Percentiles rank a stretch among this genome's conserved stretches.
phyloP scores from a whole-genome alignment of 2,113 vertebrate species.

The Todiramphus chloris region DNA sequence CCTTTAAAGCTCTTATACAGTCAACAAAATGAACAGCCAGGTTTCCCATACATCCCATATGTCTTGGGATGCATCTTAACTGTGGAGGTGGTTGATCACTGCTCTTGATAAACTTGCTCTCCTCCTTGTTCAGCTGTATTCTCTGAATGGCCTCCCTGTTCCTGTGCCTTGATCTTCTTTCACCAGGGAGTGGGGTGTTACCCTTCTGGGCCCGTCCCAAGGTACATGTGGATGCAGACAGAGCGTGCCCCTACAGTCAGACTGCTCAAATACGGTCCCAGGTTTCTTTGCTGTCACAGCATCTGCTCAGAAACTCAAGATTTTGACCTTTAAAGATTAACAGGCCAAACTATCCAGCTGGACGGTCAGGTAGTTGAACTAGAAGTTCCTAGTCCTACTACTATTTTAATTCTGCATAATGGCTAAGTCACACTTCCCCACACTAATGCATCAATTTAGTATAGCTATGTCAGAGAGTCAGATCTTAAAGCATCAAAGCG shows the following conservation, averaged over 20 bases:
- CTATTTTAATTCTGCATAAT: not conserved
- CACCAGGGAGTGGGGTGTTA: too few species aligned
- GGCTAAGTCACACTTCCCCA: not conserved
- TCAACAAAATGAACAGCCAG: not conserved
- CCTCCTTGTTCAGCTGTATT: not conserved
- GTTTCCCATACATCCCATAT: not conserved
- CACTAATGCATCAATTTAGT: not conserved
- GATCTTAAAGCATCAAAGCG: not conserved
- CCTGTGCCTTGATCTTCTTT: not conserved
- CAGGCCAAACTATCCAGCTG: not conserved
- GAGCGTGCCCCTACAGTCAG: not conserved
- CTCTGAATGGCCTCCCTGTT: not conserved
- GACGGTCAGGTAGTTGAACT: not conserved
- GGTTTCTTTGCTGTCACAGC: not conserved
- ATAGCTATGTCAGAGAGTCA: not conserved
- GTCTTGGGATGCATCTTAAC: not conserved
- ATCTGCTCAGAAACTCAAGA: not conserved
- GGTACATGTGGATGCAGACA: fast-evolving
- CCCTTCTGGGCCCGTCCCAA: not conserved
- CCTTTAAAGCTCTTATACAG: not conserved
- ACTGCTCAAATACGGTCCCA: not conserved
- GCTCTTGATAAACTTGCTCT: not conserved
- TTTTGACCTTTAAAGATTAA: not conserved
- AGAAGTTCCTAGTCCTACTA: not conserved
- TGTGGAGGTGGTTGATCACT: not conserved